Evolutionary conservation across 1,140 invertebrate genomes (phyloP), one percentile per base, ranked within the genome.

Genomic region (Drosophila insularis): DNA sequence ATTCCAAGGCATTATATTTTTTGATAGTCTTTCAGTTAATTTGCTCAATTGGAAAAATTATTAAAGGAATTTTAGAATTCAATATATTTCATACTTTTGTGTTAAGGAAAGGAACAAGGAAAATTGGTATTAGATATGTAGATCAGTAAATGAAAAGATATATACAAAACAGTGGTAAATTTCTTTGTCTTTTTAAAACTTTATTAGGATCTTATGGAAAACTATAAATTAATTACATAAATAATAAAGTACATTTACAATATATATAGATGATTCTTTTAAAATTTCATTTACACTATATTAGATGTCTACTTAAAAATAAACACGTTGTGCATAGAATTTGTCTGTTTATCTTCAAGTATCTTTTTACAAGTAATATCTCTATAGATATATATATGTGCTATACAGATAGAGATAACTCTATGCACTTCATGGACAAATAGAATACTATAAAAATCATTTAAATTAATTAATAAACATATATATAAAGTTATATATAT

Each of bases 151-250:
- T 13, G 1, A 35, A 35, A 35, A n/a, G n/a, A n/a, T n/a, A n/a
- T n/a, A n/a, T 35, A 7, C 32, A 35, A n/a, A 31, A 53, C 17
- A 14, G 14, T 31, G 32, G 35, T 55, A 11, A 43, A 8, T 31
- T 31, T 17, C 0, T 10, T 6, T 10, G 59, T 70, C 70, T 43
- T 74, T 67, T 74, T 68, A 76, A 55, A 60, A 56, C 68, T 86
- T 86, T 86, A 86, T 86, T 86, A 58, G 67, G 66, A 79, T 76
- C 79, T 81, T 87, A 81, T 40, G 43, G 72, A 79, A 79, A 59
- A 72, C 56, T 78, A 81, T 76, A 76, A 79, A 66, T 78, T 82
- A 87, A 72, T 86, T 79, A 86, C 81, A 87, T 87, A 86, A 86
- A 87, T 87, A 87, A 63, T 87, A 74, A 71, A 81, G 63, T 81